These are phyloP conservation scores for Falco punctatus DNA, from an alignment of 2,113 vertebrate genomes.

Conservation along the genomic window DNA sequence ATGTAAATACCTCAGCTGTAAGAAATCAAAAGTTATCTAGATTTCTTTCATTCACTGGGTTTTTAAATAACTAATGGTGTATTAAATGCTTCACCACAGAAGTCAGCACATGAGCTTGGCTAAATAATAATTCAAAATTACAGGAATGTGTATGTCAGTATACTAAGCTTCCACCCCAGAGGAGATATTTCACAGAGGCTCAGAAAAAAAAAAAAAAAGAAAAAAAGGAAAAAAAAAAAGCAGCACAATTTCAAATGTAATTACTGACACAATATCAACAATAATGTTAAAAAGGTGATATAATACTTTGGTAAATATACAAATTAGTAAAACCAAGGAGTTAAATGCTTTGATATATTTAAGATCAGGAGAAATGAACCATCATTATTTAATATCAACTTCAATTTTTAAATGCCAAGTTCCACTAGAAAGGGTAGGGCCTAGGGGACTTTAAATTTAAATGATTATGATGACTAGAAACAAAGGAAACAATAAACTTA, in stretches of 20 bases:
- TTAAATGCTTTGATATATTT: slow-evolving; percentile 73
- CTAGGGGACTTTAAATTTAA: slow-evolving; percentile 76
- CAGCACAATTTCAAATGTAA: slow-evolving; percentile 45
- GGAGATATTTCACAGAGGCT: slow-evolving; percentile 12
- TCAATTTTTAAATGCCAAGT: slow-evolving; percentile 80
- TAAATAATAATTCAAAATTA: slow-evolving; percentile 52
- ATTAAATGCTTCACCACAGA: slow-evolving; percentile 11
- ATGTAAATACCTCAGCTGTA: slow-evolving; percentile 46
- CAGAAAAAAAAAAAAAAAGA: not conserved
- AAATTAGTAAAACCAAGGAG: slow-evolving; percentile 63
- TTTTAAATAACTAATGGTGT: slow-evolving; percentile 58
- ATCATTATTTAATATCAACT: slow-evolving; percentile 79
- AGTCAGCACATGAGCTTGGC: slow-evolving; percentile 7
- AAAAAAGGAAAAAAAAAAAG: not conserved
- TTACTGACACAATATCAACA: slow-evolving; percentile 54
- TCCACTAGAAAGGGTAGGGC: slow-evolving; percentile 64
- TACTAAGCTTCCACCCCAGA: slow-evolving; percentile 16
- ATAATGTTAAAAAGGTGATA: slow-evolving; percentile 40
- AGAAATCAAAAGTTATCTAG: slow-evolving; percentile 34
- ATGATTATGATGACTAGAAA: slow-evolving; percentile 69
- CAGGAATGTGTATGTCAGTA: not conserved
- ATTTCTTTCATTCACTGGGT: slow-evolving; percentile 36
- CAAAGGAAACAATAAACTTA: slow-evolving; percentile 78
- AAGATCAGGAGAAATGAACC: slow-evolving; percentile 72
- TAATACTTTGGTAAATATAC: slow-evolving; percentile 71